Evolutionary conservation across 2,888 invertebrate species (phyloP), one percentile per base, ranked within the genome.

Genomic region (Dolichomitus sp.): DNA sequence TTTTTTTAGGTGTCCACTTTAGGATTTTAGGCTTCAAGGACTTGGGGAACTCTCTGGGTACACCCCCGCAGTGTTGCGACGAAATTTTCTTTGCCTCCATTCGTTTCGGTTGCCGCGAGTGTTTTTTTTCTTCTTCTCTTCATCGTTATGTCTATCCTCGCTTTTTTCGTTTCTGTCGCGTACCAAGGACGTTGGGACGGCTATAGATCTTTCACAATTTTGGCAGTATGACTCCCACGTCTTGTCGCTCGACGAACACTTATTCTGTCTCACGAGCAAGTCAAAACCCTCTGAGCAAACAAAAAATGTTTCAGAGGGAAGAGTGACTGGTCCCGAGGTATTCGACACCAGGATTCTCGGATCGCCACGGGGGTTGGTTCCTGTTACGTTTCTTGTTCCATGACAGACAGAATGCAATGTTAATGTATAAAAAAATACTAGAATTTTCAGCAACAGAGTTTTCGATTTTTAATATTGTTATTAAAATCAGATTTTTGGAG

Each of bases 131-230:
- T 40, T 19, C 61, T 42, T 45, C 75, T 57, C 70, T 65, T 76
- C 70, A 72, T 68, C 76, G 37, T 27, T 54, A 17, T 30, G 66
- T 72, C 79, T 75, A 59, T 66, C 65, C 69, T 54, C 59, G 23
- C 30, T 63, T 77, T 69, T 79, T 76, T 75, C 79, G 59, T 73
- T 73, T 63, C 72, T 59, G 75, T 83, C 82, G 52, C 61, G 70
- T 66, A 79, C 57, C 70, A 80, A 72, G 80, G 80, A 79, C 82
- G 68, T 75, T 66, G 45, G 66, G 75, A 61, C 59, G 68, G 52
- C 75, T 79, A 83, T 83, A 80, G 68, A 83, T 83, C 82, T 83
- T 83, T 83, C 72, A 83, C 82, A 66, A 83, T 83, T 83, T 76
- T 83, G 82, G 79, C 82, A 80, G 75, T 30, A 59, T 69, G 74